Evolutionary conservation across 2,888 invertebrate genomes (phyloP).

Genomic region (Bruchidius siliquastri): DNA sequence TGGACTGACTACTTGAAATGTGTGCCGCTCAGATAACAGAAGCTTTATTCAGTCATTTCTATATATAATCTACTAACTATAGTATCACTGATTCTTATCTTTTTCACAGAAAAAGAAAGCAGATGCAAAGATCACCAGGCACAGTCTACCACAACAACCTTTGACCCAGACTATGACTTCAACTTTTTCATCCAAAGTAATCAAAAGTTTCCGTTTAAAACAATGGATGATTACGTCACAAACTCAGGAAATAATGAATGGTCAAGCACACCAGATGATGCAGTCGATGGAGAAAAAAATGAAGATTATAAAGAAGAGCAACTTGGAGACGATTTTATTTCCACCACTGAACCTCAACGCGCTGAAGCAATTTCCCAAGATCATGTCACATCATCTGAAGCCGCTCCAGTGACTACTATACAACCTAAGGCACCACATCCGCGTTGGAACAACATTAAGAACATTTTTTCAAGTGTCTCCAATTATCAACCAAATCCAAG

Average conservation of each 20-base stretch:
- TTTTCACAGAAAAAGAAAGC: background rate
- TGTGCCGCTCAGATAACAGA: too few species aligned
- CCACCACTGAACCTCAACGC: background rate
- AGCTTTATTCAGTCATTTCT: too few species aligned
- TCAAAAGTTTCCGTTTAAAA: too few species aligned
- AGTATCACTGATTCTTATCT: background rate
- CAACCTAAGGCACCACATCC: background rate
- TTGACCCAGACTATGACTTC: background rate
- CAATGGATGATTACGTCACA: too few species aligned
- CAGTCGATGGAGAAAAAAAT: background rate
- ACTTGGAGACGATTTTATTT: background rate
- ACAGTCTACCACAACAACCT: background rate
- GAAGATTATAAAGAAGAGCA: conserved; percentile 1
- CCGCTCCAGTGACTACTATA: background rate
- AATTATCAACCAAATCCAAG: background rate
- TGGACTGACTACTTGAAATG: too few species aligned
- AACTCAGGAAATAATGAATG: background rate
- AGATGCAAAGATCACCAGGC: background rate
- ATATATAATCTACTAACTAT: too few species aligned
- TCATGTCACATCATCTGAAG: background rate
- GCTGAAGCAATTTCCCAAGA: background rate
- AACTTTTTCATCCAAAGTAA: background rate
- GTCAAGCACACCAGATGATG: background rate
- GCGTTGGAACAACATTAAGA: background rate
- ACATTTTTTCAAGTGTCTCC: background rate